Percentiles rank a stretch among this genome's conserved stretches.
Conservation (phyloP, 2,888 invertebrate genomes). For the Zeuzera pyrina region DNA sequence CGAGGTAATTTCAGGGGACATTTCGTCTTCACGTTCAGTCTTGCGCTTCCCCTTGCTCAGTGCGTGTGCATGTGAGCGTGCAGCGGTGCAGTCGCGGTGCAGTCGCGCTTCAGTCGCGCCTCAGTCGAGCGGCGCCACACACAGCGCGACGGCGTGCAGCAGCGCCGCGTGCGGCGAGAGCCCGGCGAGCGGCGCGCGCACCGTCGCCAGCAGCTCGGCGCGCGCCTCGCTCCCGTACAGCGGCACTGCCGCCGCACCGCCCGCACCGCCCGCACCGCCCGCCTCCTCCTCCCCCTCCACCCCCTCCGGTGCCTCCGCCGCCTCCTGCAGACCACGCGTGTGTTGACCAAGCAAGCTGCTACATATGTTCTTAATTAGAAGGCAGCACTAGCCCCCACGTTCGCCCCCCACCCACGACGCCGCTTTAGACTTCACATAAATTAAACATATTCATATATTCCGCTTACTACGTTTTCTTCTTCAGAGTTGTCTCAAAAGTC, state of each 20-base stretch:
- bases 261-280: constrained; percentile 12
- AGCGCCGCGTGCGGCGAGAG: constrained; percentile 29
- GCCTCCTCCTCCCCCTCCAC: constrained; percentile 14
- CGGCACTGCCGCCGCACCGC: constrained; percentile 29
- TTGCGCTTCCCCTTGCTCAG: too few relatives aligned
- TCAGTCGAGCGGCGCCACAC: constrained; percentile 34
- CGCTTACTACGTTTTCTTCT: too few relatives aligned
- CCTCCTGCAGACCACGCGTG: constrained; percentile 10
- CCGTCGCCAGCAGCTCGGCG: constrained; percentile 21
- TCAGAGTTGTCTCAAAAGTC: too few relatives aligned
- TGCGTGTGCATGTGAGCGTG: too few relatives aligned
- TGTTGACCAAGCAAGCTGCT: too few relatives aligned
- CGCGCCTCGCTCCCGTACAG: constrained; percentile 35
- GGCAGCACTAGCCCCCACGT: background rate
- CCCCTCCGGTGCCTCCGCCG: constrained; percentile 7
- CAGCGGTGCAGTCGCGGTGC: too few relatives aligned
- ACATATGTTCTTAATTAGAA: too few relatives aligned
- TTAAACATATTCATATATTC: too few relatives aligned
- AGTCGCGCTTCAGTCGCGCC: too few relatives aligned
- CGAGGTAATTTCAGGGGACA: too few relatives aligned
- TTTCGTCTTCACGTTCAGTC: too few relatives aligned
- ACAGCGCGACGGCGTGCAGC: constrained; percentile 46
- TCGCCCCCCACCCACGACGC: background rate
- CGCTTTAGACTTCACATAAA: too few relatives aligned
- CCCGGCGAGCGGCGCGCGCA: constrained; percentile 37